These are phyloP conservation scores for Napeogenes inachia DNA, from an alignment of 2,888 invertebrate genomes.

Conservation along the genomic window DNA sequence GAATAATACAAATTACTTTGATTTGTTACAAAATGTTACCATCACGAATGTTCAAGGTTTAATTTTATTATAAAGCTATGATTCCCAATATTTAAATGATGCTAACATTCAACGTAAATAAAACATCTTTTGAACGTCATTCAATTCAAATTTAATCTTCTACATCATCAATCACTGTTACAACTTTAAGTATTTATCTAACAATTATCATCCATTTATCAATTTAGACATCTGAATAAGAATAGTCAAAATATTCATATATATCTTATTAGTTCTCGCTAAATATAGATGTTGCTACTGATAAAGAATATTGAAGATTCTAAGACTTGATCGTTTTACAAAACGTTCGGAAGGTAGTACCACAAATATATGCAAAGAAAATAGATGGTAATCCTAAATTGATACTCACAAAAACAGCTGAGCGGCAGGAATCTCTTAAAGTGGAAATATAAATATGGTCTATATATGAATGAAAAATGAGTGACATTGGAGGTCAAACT, in stretches of 20 bases:
- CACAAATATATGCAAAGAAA: background rate
- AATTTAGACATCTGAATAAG: conserved; percentile 6
- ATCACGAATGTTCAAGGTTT: background rate
- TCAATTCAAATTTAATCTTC: conserved; percentile 4
- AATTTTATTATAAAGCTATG: background rate
- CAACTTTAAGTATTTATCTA: conserved; percentile 2
- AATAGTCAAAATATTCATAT: background rate
- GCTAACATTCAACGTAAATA: background rate
- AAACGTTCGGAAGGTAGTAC: background rate
- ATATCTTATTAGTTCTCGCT: background rate
- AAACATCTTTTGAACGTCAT: conserved; percentile 1
- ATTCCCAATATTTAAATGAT: background rate
- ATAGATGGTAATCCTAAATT: conserved; percentile 1
- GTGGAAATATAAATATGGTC: conserved; percentile 10
- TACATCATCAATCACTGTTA: conserved; percentile 6
- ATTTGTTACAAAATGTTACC: background rate
- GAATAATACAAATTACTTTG: background rate
- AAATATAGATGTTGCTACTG: background rate
- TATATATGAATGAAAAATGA: conserved; percentile 17
- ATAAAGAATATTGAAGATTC: background rate
- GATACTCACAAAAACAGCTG: conserved; percentile 16
- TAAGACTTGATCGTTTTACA: background rate
- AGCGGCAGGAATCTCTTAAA: conserved; percentile 16
- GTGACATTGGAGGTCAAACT: conserved; percentile 37
- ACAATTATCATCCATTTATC: conserved; percentile 4